Conservation (phyloP, 2,888 invertebrate genomes). For the Laothoe populi region DNA sequence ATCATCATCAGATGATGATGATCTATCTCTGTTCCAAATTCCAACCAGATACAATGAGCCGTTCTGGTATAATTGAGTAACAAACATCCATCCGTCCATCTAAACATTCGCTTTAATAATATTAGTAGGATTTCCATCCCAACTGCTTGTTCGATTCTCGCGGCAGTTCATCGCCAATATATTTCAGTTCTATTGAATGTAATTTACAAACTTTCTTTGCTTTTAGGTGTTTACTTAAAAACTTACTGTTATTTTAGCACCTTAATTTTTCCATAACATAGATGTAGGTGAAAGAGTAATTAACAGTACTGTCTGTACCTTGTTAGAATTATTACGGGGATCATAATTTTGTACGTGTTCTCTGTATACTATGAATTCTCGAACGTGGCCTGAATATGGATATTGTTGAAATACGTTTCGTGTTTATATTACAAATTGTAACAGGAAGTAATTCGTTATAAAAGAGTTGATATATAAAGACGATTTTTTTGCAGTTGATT, state of each 20-base stretch:
- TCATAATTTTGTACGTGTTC: constrained; percentile 58
- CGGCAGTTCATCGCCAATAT: no score
- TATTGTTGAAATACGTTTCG: background rate
- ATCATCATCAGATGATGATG: no score
- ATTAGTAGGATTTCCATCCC: no score
- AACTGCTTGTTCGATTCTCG: no score
- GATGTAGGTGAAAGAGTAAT: constrained; percentile 63
- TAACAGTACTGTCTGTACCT: constrained; percentile 67
- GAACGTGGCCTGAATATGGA: constrained; percentile 27
- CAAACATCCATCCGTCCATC: no score
- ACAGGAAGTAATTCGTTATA: background rate
- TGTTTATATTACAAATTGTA: constrained; percentile 2
- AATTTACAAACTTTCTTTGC: constrained; percentile 9
- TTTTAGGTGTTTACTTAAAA: constrained; percentile 44
- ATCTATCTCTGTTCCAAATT: no score
- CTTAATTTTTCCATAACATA: constrained; percentile 54
- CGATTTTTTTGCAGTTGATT: no score
- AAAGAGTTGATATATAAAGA: background rate
- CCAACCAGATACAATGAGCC: no score
- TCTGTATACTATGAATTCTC: constrained; percentile 45
- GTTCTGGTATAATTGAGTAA: no score
- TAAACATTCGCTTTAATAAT: no score
- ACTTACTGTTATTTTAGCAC: constrained; percentile 56
- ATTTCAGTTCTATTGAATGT: background rate
- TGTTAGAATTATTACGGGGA: constrained; percentile 68